These are phyloP conservation scores for Mastomys coucha DNA, from an alignment of 2,113 vertebrate species.

Conservation along the genomic window DNA sequence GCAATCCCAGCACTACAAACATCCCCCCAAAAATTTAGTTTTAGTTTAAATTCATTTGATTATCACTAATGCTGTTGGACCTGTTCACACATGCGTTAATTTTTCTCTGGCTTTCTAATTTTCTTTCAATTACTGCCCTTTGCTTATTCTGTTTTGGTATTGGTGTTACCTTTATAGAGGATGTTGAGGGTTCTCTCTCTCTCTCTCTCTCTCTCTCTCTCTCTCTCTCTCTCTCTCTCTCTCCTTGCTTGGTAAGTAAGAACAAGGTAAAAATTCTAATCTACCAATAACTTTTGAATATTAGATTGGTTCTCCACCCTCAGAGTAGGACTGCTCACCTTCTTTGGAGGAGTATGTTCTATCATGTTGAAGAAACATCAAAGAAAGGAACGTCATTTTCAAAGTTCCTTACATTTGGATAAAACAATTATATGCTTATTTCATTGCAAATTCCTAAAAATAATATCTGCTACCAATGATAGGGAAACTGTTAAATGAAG, in stretches of 20 bases:
- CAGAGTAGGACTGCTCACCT: neutral
- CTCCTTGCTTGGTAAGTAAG: neutral
- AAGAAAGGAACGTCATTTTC: neutral
- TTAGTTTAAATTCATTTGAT: conserved; percentile 33
- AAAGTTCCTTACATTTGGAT: conserved; percentile 44
- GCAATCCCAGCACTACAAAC: neutral
- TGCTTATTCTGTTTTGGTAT: conserved; percentile 29
- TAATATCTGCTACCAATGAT: neutral
- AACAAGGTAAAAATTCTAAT: conserved; percentile 46
- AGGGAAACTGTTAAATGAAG: conserved; percentile 30
- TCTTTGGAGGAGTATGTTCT: neutral
- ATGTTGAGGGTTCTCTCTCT: neutral
- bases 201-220: too few species aligned
- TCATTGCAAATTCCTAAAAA: conserved; percentile 26
- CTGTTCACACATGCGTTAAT: neutral
- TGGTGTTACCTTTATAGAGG: conserved; percentile 56
- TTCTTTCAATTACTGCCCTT: conserved; percentile 27
- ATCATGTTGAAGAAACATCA: neutral
- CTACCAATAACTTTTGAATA: conserved; percentile 57
- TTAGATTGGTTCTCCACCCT: conserved; percentile 29
- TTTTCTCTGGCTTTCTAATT: conserved; percentile 14
- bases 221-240: too few species aligned
- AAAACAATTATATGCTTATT: neutral
- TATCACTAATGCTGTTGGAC: neutral
- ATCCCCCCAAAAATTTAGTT: neutral